Evolutionary conservation across 2,797 vertebrate species (phyloP), one percentile per base, ranked within the genome.

Genomic region (Myripristis murdjan): DNA sequence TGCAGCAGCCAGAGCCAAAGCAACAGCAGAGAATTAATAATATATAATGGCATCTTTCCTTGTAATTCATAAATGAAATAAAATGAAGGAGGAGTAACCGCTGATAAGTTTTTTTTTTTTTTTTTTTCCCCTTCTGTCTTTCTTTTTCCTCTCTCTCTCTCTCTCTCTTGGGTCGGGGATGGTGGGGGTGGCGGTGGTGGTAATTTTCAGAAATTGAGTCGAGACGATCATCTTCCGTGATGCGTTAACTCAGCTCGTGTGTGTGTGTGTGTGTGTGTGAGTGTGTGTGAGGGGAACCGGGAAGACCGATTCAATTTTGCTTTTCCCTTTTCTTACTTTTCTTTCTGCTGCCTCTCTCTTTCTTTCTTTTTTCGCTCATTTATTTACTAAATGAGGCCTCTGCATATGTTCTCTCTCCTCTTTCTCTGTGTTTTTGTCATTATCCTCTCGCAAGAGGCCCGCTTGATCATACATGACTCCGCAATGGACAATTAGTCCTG

Each of bases 61-160:
- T 95, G 96, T 98, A 96, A 97, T 98, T 97, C 97, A 96, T 96
- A 97, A 97, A 97, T 97, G 96, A 97, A 97, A 97, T 97, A 97
- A 97, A 97, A 95, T 95, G 93, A 93, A 95, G 94, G 89, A 95
- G 94, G 93, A 94, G 94, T 85, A 86, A 96, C 95, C 93, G 93
- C 96, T 96, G 96, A 96, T 97, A 94, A 81, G 92, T 93, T 90
- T 94, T 95, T 96, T 95, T 91, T 84, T 85, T 76, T 91, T 91
- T 91, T 82, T n/a, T 0, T n/a, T 6, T 23, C 6, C 14, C 31
- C 24, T 61, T 12, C 24, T 12, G 20, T 22, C 8, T 4, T 11
- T 23, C 23, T 37, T 48, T 18, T 43, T 31, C 46, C 14, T 26
- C 46, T 58, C 51, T 20, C 15, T 26, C 31, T 47, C 62, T 35